Conservation (phyloP, 2,888 invertebrate genomes). For the Erebia epiphron region DNA sequence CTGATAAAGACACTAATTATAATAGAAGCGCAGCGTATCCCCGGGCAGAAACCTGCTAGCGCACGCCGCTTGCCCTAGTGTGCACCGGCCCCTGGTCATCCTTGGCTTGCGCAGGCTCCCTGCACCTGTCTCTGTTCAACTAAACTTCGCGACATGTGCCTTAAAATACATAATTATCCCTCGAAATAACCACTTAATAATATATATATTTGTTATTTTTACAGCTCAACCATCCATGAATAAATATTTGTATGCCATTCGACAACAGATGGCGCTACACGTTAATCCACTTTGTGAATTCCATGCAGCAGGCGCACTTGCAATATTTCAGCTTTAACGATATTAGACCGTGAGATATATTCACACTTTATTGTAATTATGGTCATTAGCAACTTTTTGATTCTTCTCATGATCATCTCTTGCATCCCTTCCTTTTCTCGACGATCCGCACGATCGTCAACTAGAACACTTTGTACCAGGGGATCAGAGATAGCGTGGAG, state of each 20-base stretch:
- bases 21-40: slow-evolving; percentile 60
- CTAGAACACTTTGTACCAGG: slow-evolving; percentile 79
- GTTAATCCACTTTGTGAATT: slow-evolving; percentile 7
- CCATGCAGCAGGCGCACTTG: neutral
- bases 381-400: slow-evolving; percentile 17
- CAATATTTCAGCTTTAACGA: slow-evolving; percentile 14
- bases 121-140: slow-evolving; percentile 77
- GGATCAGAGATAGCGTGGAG: slow-evolving; percentile 55
- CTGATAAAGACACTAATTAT: slow-evolving; percentile 70
- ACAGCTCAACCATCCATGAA: slow-evolving; percentile 16
- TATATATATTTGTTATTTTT: slow-evolving; percentile 30
- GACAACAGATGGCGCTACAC: slow-evolving; percentile 71
- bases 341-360: slow-evolving; percentile 5
- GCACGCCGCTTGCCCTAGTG: slow-evolving; percentile 56
- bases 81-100: slow-evolving; percentile 72
- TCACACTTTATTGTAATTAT: slow-evolving; percentile 16
- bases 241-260: slow-evolving; percentile 54
- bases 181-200: slow-evolving; percentile 26
- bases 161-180: slow-evolving; percentile 62
- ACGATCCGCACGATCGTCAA: slow-evolving; percentile 80
- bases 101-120: slow-evolving; percentile 64
- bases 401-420: slow-evolving; percentile 14
- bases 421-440: slow-evolving; percentile 60
- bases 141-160: slow-evolving; percentile 73
- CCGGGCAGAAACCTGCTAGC: slow-evolving; percentile 59